Base-by-base conservation (phyloP, 1,140 invertebrate species). In the Zaprionus kolodkinae region DNA sequence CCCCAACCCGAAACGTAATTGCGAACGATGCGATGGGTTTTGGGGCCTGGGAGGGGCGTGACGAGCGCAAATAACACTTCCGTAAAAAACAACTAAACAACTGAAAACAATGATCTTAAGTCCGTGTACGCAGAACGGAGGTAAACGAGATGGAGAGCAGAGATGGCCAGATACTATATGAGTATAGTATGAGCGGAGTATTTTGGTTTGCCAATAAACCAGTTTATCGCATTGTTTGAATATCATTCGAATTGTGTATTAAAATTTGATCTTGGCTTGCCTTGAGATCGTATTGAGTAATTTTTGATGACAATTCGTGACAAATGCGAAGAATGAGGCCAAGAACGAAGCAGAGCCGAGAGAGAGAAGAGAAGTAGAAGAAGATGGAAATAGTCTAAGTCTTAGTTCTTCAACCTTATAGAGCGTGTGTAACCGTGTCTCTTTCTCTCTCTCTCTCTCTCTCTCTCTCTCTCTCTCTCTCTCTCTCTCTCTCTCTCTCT, bases 61-160 rank as follows among this genome's bases (percentile, higher is more conserved):
- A 56, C 63, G 40, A 60, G 71, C 70, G 60, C 74, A 72, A 68
- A 68, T 45, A 86, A 83, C 83, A 86, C 83, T 86, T 86, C 83
- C 83, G 83, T 79, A 86, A 85, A 87, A 86, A 67, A 70, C 83
- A 54, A 63, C 21, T 63, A 62, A n/a, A n/a, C n/a, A n/a, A n/a
- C n/a, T n/a, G n/a, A n/a, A 73, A 64, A 82, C 83, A 87, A 87
- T 86, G 76, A 83, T 83, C 66, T 59, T 50, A 56, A 69, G 71
- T 56, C 15, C 43, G 36, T 36, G 40, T 59, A 67, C 54, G 40
- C 27, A 40, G 33, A 61, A 36, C 65, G 52, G 60, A 35, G 59
- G 52, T 33, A 70, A 70, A 52, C 65, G 79, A 83, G 76, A 21
- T 21, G 21, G 72, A 73, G 76, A 62, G 67, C 36, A 57, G 40